Evolutionary conservation across 2,113 vertebrate genomes (phyloP).

Genomic region (Lophotis ruficrista): DNA sequence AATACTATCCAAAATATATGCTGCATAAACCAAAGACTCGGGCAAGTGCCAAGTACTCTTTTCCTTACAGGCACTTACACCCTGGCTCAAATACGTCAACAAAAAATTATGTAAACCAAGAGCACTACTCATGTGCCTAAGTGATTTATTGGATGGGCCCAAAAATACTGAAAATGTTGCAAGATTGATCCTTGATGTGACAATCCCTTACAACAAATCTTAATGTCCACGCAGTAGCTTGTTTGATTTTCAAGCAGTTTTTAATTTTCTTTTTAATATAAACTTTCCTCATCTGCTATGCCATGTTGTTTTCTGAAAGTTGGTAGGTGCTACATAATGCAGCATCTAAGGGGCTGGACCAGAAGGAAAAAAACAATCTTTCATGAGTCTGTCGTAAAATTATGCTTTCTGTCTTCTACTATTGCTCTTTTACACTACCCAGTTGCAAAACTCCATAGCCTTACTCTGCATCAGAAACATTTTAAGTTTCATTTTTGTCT

Average conservation of each 20-base stretch:
- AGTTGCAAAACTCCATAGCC: not conserved
- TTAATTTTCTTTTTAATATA: not conserved
- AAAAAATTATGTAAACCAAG: not conserved
- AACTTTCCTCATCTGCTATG: not conserved
- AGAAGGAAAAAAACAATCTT: not conserved
- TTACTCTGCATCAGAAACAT: rapidly evolving
- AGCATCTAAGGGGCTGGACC: not conserved
- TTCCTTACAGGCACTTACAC: not conserved
- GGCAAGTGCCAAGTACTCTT: not conserved
- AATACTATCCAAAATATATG: not conserved
- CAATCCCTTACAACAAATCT: not conserved
- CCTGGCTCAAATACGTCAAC: not conserved
- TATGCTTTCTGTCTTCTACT: not conserved
- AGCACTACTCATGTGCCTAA: not conserved
- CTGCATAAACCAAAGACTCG: not conserved
- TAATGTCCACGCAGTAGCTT: not conserved
- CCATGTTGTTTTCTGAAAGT: not conserved
- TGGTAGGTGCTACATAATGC: not conserved
- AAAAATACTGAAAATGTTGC: not conserved
- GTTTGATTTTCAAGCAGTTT: not conserved
- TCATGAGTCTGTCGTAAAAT: not conserved
- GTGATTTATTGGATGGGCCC: not conserved
- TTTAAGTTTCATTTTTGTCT: not conserved
- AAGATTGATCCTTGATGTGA: not conserved
- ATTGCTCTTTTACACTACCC: not conserved